Percentiles rank a stretch among this genome's conserved stretches.
phyloP scores from a whole-genome alignment of 2,888 invertebrate genomes.

The Venustoraphidia nigricollis region DNA sequence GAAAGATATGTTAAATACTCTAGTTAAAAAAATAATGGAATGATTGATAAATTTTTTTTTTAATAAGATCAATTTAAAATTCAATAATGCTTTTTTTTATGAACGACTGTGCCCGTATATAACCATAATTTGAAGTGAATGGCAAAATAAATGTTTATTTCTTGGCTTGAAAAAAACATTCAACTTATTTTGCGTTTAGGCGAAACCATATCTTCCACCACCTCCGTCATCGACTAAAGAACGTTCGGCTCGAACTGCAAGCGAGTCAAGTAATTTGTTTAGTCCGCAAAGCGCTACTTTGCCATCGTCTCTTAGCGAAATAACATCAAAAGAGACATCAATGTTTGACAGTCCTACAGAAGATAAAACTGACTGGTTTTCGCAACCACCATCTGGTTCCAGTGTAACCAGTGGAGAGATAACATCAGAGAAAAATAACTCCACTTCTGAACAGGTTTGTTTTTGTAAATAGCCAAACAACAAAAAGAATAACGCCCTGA shows the following conservation, averaged over 20 bases:
- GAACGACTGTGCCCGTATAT: too few relatives aligned
- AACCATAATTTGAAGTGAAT: too few relatives aligned
- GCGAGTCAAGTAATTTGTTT: slow-evolving; percentile 23
- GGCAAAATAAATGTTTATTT: too few relatives aligned
- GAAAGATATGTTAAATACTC: too few relatives aligned
- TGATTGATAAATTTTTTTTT: too few relatives aligned
- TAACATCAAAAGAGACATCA: slow-evolving; percentile 12
- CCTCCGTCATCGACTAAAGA: slow-evolving; percentile 21
- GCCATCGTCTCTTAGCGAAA: slow-evolving; percentile 16
- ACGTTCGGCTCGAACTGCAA: slow-evolving; percentile 12
- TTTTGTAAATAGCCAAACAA: background rate
- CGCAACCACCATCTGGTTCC: background rate
- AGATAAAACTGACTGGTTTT: slow-evolving; percentile 11
- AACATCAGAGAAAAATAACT: background rate
- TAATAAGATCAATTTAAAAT: too few relatives aligned
- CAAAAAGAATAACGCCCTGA: background rate
- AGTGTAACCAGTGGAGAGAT: background rate
- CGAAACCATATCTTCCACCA: slow-evolving; percentile 21
- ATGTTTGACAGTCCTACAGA: slow-evolving; percentile 11
- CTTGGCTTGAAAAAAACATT: background rate
- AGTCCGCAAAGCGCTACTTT: slow-evolving; percentile 25
- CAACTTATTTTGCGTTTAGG: slow-evolving; percentile 6
- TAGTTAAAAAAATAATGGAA: too few relatives aligned
- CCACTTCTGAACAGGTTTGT: background rate
- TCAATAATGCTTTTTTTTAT: too few relatives aligned